Evolutionary conservation across 2,888 invertebrate species (phyloP), one percentile per base, ranked within the genome.

Genomic region (Leptinotarsa rubiginosa): DNA sequence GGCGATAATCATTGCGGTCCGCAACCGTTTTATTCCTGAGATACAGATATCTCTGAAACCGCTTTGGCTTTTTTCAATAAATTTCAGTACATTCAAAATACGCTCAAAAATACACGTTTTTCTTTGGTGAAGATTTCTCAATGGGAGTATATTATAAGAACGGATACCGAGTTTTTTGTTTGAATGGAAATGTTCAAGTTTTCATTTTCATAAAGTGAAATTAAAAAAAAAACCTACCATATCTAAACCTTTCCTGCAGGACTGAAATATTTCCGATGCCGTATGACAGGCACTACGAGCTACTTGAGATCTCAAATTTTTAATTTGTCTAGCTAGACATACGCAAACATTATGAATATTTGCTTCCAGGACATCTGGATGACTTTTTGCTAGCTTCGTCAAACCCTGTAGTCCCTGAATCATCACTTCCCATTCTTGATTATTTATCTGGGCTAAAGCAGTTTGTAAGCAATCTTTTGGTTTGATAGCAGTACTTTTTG

Each of bases 301-400:
- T 0, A 97, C 97, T 85, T 97, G 96, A 0, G 98, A 98, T 31
- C 99, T 91, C 76, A 99, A 90, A 87, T 97, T 98, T 80, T 94
- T 94, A 65, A 96, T 93, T 84, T 97, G 94, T 76, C 91, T 90
- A 0, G 95, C 92, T 31, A 96, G 87, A 75, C 92, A 90, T n/a
- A 93, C 90, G 87, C 92, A 93, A 31, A 92, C 89, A 31, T 93
- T 91, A 65, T 94, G 94, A 75, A 95, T 91, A 77, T 94, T 92
- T 1, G 89, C 84, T 70, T 92, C 91, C 56, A 93, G 81, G 18
- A 90, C 86, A 25, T 92, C 94, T 0, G 92, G 89, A 80, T 93
- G 90, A 81, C 94, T 92, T 62, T 90, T 90, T 1, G 93, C 92
- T 25, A 97, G 87, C 52, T 93, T 90, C 49, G 93, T 93, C 71